phyloP scores from a whole-genome alignment of 2,113 vertebrate species.

The Ochotona curzoniae region DNA sequence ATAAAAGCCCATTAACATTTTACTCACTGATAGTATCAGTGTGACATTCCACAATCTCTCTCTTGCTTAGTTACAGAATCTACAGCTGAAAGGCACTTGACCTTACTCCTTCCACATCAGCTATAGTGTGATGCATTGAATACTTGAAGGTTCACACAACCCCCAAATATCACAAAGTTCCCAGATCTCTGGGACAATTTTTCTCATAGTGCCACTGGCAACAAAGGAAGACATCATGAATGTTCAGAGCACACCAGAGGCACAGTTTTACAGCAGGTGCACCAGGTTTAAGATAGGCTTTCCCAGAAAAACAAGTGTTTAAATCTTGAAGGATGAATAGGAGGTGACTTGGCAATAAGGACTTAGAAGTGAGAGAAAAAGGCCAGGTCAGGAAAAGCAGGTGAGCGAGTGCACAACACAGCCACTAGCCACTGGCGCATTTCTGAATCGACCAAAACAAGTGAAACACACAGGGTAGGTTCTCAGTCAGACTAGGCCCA shows the following conservation, averaged over 20 bases:
- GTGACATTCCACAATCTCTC: constrained; percentile 21
- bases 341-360: neutral
- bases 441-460: neutral
- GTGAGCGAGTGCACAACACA: neutral
- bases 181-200: neutral
- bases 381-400: neutral
- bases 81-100: neutral
- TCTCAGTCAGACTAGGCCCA: neutral
- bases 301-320: neutral
- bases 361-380: neutral
- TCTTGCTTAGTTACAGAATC: constrained; percentile 5
- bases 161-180: neutral
- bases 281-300: neutral
- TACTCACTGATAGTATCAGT: neutral
- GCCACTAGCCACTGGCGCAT: neutral
- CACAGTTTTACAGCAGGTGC: too few species aligned
- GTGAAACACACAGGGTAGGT: neutral
- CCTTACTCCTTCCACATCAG: neutral
- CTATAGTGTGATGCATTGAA: neutral
- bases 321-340: neutral
- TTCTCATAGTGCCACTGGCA: neutral
- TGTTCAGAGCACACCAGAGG: neutral
- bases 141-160: neutral
- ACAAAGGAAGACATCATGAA: neutral
- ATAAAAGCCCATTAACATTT: constrained; percentile 1